Evolutionary conservation across 2,888 invertebrate genomes (phyloP).

Genomic region (Lepetodrilus schrolli): DNA sequence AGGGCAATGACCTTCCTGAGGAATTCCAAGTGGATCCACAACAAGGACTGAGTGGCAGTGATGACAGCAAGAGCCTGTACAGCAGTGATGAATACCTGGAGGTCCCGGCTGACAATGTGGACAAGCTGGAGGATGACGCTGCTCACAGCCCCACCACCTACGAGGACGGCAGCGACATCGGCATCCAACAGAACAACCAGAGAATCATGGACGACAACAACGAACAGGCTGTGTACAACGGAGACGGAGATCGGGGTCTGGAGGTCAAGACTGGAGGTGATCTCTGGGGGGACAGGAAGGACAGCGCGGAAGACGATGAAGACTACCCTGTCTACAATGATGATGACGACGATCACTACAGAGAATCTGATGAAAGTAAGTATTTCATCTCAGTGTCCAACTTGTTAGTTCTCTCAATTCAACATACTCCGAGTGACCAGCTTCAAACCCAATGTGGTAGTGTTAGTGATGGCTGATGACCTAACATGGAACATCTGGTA

Average conservation of each 20-base stretch:
- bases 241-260: neutral
- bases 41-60: neutral
- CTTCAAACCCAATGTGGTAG: no score
- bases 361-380: neutral
- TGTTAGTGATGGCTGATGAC: neutral
- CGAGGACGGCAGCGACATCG: neutral
- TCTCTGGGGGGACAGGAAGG: neutral
- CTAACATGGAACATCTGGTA: no score
- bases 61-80: neutral
- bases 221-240: neutral
- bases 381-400: neutral
- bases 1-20: neutral
- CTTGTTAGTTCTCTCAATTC: no score
- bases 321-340: neutral
- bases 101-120: slow-evolving; percentile 7
- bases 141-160: neutral
- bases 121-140: neutral
- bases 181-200: neutral
- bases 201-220: slow-evolving; percentile 14
- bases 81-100: neutral
- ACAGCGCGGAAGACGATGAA: neutral
- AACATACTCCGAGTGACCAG: no score
- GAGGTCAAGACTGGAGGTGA: neutral
- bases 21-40: neutral
- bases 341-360: neutral